Base-by-base conservation (phyloP, 2,113 vertebrate genomes). In the Tricholaema leucomelas region DNA sequence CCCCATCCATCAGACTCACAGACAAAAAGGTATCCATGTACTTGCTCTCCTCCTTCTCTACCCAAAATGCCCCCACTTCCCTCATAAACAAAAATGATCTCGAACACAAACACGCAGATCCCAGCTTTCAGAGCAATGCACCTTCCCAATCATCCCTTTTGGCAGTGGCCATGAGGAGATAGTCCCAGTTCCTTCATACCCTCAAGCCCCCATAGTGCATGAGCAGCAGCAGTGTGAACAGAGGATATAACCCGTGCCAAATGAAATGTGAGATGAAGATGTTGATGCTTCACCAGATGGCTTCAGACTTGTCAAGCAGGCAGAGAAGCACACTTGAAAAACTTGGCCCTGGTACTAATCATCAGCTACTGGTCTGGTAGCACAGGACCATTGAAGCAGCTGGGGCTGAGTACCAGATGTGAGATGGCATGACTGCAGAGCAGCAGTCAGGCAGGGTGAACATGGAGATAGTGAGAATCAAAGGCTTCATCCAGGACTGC, bases 161-260 rank as follows among this genome's bases (percentile, higher is more conserved):
- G 16, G 14, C 48, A 87, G 33, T 0, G 0, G 5, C 27, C 38
- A 50, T 12, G 23, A 78, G 66, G 44, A 70, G 30, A 60, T 10
- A 5, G 23, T 63, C 35, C 23, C 28, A 4, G 11, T 44, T 72
- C 63, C 16, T 50, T 76, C 15, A 5, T 0, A 0, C 42, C 33
- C 46, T 74, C 40, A 74, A 71, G 54, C 24, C 25, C 27, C 33
- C 35, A 46, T 31, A 15, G 23, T 66, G 20, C 48, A 71, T 55
- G 28, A 83, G 46, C 46, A 36, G 25, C 10, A 18, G 35, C 10
- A 20, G 21, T 27, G 10, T 12, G 58, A 78, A 81, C 8, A 81
- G n/a, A 24, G 50, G 25, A 36, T 66, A 33, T 6, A 6, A 65
- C 63, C 78, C 31, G 38, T 23, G 15, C 50, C 66, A 94, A 79